phyloP scores from a whole-genome alignment of 2,113 vertebrate species.

The Lophochroa leadbeateri region DNA sequence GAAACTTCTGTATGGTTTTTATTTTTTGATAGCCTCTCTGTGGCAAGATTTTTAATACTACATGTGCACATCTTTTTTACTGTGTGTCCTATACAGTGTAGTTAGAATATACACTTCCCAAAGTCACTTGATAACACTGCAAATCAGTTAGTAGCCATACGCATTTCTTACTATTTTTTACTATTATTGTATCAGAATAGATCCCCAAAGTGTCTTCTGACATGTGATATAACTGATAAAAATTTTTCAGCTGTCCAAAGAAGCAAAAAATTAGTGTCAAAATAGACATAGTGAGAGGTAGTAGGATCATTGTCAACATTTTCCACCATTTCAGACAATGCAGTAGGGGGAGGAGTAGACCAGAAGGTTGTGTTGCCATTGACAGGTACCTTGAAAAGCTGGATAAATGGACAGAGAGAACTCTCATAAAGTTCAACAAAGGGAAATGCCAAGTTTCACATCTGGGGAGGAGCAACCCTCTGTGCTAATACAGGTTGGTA shows the following conservation, averaged over 20 bases:
- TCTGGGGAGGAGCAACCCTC: not conserved
- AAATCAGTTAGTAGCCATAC: not conserved
- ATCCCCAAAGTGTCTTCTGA: not conserved
- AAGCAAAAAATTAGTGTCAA: not conserved
- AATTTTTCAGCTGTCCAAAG: not conserved
- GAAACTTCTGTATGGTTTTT: not conserved
- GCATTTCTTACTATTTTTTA: not conserved
- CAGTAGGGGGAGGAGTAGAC: not conserved
- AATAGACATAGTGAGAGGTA: not conserved
- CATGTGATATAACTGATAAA: not conserved
- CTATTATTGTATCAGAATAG: not conserved
- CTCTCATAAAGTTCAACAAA: not conserved
- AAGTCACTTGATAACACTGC: not conserved
- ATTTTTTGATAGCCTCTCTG: not conserved
- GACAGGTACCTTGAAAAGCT: not conserved
- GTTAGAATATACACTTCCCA: not conserved
- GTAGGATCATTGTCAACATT: not conserved
- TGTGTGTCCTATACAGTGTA: not conserved
- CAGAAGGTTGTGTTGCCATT: not conserved
- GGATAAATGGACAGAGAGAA: not conserved
- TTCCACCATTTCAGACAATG: not conserved
- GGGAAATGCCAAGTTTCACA: not conserved
- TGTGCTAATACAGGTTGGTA: not conserved
- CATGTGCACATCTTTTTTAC: fast-evolving
- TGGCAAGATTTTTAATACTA: not conserved